phyloP scores from a whole-genome alignment of 2,888 invertebrate genomes.

The Yponomeuta malinellus region DNA sequence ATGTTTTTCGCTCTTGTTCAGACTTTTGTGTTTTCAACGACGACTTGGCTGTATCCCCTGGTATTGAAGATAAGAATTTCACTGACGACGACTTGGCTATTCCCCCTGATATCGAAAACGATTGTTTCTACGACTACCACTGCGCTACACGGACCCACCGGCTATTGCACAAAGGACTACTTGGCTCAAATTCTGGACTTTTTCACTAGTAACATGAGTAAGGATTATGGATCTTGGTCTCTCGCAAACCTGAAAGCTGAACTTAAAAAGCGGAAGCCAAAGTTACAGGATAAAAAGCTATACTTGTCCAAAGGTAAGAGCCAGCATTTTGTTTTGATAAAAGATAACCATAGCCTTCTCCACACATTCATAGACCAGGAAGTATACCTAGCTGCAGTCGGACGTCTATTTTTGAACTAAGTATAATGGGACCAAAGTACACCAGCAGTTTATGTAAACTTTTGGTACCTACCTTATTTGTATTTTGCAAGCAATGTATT shows the following conservation, averaged over 20 bases:
- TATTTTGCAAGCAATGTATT: too few relatives aligned
- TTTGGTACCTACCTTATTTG: too few relatives aligned
- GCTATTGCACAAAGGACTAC: neutral
- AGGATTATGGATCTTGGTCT: neutral
- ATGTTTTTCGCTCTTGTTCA: neutral
- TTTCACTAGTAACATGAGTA: neutral
- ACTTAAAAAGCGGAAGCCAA: neutral
- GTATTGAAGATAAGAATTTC: neutral
- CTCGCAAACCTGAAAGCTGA: neutral
- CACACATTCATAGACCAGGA: neutral
- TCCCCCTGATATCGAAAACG: neutral
- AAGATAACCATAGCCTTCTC: neutral
- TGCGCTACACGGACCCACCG: neutral
- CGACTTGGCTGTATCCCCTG: neutral
- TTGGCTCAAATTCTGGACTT: neutral
- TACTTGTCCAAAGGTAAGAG: neutral
- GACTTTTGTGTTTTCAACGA: neutral
- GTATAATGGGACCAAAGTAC: neutral
- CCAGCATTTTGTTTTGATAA: neutral
- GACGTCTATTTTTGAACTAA: neutral
- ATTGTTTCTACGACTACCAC: neutral
- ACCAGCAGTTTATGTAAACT: too few relatives aligned
- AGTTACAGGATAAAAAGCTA: neutral
- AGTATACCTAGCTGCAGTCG: neutral
- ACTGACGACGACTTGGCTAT: neutral